Percentiles rank a stretch among this genome's conserved stretches.
phyloP scores from a whole-genome alignment of 2,888 invertebrate species.

The Stenodema calcarata region DNA sequence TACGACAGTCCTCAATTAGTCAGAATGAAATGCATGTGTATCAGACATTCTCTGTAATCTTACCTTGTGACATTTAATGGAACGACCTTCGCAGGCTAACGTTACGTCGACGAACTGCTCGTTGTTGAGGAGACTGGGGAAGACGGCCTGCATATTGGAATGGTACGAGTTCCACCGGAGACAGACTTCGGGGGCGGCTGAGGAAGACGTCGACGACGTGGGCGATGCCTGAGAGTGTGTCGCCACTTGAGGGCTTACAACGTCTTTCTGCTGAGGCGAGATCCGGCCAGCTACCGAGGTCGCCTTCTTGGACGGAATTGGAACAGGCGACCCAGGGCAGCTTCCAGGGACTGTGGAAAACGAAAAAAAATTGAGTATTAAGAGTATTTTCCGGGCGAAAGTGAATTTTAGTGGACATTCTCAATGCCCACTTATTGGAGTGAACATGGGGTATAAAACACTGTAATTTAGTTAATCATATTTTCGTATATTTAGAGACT shows the following conservation, averaged over 20 bases:
- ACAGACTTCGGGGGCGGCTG: constrained; percentile 61
- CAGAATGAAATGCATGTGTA: too few relatives aligned
- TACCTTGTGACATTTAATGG: constrained; percentile 66
- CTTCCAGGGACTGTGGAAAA: constrained; percentile 18
- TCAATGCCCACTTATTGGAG: too few relatives aligned
- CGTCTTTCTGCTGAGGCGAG: constrained; percentile 24
- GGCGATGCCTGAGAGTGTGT: constrained; percentile 25
- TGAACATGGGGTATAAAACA: too few relatives aligned
- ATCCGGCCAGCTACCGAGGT: not conserved
- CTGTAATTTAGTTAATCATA: too few relatives aligned
- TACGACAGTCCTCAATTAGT: too few relatives aligned
- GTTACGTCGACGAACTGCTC: constrained; percentile 67
- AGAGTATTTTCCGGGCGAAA: not conserved
- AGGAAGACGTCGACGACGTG: not conserved
- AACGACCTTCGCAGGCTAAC: constrained; percentile 65
- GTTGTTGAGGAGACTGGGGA: constrained; percentile 64
- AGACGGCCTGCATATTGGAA: constrained; percentile 65
- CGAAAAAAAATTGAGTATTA: not conserved
- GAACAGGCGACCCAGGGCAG: constrained; percentile 29
- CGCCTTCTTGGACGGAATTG: constrained; percentile 23
- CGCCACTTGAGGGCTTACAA: not conserved
- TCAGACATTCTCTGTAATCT: too few relatives aligned
- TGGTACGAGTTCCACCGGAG: constrained; percentile 68
- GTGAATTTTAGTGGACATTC: too few relatives aligned
- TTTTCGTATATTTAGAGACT: too few relatives aligned